Evolutionary conservation across 2,888 invertebrate species (phyloP), one percentile per base, ranked within the genome.

Genomic region (Eupithecia pulchellata): DNA sequence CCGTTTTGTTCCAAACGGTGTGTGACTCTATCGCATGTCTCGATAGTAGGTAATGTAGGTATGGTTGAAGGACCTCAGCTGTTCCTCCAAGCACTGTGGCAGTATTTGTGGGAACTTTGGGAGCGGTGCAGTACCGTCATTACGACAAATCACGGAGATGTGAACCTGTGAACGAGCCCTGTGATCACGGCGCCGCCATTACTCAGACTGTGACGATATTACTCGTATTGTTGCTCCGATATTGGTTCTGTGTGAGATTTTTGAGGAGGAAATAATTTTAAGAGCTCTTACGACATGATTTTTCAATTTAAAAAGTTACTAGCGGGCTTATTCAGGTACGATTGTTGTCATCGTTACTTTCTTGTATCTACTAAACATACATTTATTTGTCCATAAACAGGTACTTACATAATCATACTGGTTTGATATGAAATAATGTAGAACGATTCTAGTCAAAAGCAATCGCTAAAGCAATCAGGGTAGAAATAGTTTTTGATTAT

Each of bases 121-220:
- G 58, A 39, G 34, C 52, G 47, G 72, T 66, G 69, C 60, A 29
- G n/a, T 69, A 66, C 42, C 58, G 29, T 67, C 27, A 73, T 73
- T 69, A 69, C 64, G 36, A 14, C 58, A 67, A 73, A 69, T 69
- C 66, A 73, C 68, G 34, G 63, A 58, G 68, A 42, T 64, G 66
- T 67, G 55, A 61, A 69, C 69, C 69, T 67, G 66, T 61, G 60
- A 66, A 67, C 47, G 55, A 17, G 39, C 52, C 55, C 69, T 72
- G 61, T 73, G 64, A 73, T 73, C 64, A 67, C 34, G 69, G 52
- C 52, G 52, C 32, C 64, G 68, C 42, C 57, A 20, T 36, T 32
- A 39, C 66, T 58, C 39, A 36, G 14, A 25, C 52, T 52, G 52
- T 9, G 52, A 52, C 52, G 25, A 11, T 52, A 52, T 25, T 25